These are phyloP conservation scores for Hucho hucho DNA, from an alignment of 2,113 vertebrate genomes.

Conservation along the genomic window DNA sequence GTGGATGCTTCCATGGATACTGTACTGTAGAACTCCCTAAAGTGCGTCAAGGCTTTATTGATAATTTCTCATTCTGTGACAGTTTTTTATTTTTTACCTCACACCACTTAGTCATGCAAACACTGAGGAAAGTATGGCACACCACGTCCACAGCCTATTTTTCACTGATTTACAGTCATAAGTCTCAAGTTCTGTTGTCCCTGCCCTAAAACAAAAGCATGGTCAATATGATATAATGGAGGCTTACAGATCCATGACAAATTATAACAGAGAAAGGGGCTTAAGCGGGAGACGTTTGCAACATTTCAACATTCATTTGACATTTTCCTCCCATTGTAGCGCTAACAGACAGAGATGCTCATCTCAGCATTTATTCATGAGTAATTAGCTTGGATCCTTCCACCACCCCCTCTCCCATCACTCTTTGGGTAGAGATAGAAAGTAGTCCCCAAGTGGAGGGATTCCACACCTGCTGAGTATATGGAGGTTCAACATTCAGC, in stretches of 20 bases:
- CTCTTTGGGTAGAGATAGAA: neutral
- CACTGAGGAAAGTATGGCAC: neutral
- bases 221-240: neutral
- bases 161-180: neutral
- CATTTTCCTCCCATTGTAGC: neutral
- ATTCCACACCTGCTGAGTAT: neutral
- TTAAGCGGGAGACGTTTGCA: neutral
- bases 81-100: no score
- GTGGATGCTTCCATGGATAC: no score
- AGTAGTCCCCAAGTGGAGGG: neutral
- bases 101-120: no score
- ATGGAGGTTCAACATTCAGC: neutral
- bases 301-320: neutral
- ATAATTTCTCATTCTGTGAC: neutral
- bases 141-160: neutral
- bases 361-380: neutral
- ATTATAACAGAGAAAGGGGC: neutral
- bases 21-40: neutral
- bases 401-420: neutral
- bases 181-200: neutral
- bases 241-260: neutral
- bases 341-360: neutral
- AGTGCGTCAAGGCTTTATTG: neutral
- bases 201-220: neutral
- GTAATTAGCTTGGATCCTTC: neutral